Evolutionary conservation across 2,113 vertebrate genomes (phyloP).

Genomic region (Nibea coibor): DNA sequence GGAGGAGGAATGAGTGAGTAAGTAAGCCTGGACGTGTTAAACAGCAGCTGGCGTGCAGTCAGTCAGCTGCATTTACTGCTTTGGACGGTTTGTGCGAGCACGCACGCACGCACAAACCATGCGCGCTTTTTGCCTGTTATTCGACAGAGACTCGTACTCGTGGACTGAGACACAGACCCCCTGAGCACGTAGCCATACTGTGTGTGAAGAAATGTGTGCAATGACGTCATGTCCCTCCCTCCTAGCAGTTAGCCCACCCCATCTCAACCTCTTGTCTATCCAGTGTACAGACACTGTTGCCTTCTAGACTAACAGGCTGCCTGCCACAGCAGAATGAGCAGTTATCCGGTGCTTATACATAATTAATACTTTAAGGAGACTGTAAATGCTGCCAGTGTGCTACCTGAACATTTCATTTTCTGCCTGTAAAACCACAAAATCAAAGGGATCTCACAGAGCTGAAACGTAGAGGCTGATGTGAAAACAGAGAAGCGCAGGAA

Average conservation of each 20-base stretch:
- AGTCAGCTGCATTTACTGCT: conserved; percentile 68
- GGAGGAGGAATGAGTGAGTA: conserved; percentile 44
- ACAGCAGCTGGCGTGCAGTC: conserved; percentile 72
- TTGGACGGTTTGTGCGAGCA: conserved; percentile 44
- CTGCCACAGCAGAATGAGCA: conserved; percentile 50
- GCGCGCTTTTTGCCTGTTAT: conserved; percentile 42
- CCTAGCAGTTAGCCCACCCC: conserved; percentile 52
- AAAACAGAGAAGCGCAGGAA: conserved; percentile 29
- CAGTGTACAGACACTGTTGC: conserved; percentile 53
- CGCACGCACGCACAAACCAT: conserved; percentile 35
- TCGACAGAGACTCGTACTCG: conserved; percentile 56
- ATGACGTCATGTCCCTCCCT: conserved; percentile 64
- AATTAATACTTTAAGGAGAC: conserved; percentile 68
- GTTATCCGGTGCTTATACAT: conserved; percentile 66
- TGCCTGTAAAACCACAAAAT: conserved; percentile 55
- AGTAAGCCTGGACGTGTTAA: conserved; percentile 73
- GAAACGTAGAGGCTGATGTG: conserved; percentile 17
- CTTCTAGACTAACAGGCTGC: conserved; percentile 58
- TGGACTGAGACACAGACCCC: conserved; percentile 57
- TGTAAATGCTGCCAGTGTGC: conserved; percentile 46
- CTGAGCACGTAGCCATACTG: conserved; percentile 44
- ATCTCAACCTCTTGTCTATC: conserved; percentile 59
- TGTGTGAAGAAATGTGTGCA: conserved; percentile 68
- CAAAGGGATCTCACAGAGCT: conserved; percentile 40
- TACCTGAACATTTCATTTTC: conserved; percentile 61